Evolutionary conservation across 1,140 invertebrate genomes (phyloP).

Genomic region (Oppia nitens): DNA sequence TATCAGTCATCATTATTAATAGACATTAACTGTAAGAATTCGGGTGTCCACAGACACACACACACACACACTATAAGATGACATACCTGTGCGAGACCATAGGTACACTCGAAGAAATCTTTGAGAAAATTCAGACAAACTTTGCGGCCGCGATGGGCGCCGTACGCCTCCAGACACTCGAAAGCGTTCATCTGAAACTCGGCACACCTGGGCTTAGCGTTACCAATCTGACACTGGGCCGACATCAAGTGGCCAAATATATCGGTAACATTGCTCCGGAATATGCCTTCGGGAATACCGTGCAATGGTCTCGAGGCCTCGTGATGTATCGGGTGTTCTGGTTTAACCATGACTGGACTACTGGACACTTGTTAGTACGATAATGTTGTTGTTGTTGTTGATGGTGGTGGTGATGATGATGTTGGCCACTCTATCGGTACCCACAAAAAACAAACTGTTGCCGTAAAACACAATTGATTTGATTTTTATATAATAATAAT

Average conservation of each 20-base stretch:
- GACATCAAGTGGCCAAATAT: not conserved
- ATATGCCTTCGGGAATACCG: not conserved
- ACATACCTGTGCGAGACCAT: slow-evolving; percentile 2
- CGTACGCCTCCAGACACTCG: slow-evolving; percentile 18
- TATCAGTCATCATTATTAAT: not conserved
- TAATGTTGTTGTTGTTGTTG: no score
- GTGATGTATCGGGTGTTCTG: not conserved
- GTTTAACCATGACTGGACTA: no score
- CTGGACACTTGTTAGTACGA: no score
- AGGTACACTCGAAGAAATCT: slow-evolving; percentile 5
- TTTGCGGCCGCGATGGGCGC: not conserved
- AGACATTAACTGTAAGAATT: no score
- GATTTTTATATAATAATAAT: no score
- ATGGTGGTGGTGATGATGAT: no score
- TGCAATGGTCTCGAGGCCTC: not conserved
- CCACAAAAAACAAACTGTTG: no score
- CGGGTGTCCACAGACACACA: no score
- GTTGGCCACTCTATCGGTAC: no score
- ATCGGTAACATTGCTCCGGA: not conserved
- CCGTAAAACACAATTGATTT: no score
- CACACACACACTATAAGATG: not conserved
- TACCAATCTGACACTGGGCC: not conserved
- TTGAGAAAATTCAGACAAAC: slow-evolving; percentile 3
- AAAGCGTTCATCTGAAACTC: slow-evolving; percentile 15
- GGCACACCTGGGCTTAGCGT: slow-evolving; percentile 28